Evolutionary conservation across 2,888 invertebrate genomes (phyloP), one percentile per base, ranked within the genome.

Genomic region (Pandemis heparana): DNA sequence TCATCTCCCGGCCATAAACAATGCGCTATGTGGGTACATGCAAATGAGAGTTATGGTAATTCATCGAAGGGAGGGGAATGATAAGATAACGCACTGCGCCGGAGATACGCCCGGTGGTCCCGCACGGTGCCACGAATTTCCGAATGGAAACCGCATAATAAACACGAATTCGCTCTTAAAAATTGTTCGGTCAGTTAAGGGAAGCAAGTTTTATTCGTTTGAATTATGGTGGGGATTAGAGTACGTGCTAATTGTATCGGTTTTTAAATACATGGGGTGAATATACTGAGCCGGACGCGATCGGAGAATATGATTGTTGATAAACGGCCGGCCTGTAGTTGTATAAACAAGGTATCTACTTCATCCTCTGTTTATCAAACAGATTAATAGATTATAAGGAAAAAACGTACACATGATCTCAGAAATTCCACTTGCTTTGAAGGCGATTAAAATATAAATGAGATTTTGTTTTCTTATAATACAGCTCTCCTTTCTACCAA

Each of bases 11-110:
- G 82, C 86, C 90, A 86, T 92, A 92, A 92, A 92, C 92, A 92
- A 92, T 86, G 88, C 87, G 85, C 85, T 84, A 84, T 83, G 88
- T 87, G 86, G 86, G 88, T 89, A 90, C 89, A 94, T 92, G 91
- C 88, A 91, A 92, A 94, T 94, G 89, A 89, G 89, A 88, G 90
- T 89, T 91, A 92, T 91, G 92, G 88, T 92, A 94, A 94, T 93
- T 90, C 86, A 92, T 91, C 83, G 88, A 86, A 83, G 85, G 86
- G 87, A 87, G 86, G 89, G 87, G 85, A 87, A 89, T 89, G 91
- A 91, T 92, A 91, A 93, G 93, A 92, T 91, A 92, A 91, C 87
- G 89, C 78, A 79, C 80, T 81, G 81, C 77, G 81, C 89, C 89
- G 91, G 92, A 90, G 89, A 89, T 86, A 92, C 90, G 94, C 86